These are phyloP conservation scores for Pollachius pollachius DNA, from an alignment of 2,113 vertebrate genomes.

Conservation along the genomic window DNA sequence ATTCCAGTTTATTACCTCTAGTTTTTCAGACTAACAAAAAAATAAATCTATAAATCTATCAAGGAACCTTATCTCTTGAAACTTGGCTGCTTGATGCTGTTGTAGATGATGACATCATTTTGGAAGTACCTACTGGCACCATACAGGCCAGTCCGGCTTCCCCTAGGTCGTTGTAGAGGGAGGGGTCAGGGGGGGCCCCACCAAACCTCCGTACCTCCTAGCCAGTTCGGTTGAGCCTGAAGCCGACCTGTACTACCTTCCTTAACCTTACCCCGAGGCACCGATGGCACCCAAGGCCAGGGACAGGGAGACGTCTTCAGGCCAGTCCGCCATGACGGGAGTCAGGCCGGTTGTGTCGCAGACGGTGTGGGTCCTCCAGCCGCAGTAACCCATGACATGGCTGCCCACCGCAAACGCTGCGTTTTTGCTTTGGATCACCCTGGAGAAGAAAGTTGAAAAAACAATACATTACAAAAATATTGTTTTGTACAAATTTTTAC, in stretches of 20 bases:
- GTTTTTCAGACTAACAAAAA: no score
- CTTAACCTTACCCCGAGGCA: constrained; percentile 81
- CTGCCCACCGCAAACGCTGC: constrained; percentile 69
- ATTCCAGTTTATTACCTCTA: no score
- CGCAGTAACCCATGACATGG: constrained; percentile 59
- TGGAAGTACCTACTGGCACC: no score
- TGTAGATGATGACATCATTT: no score
- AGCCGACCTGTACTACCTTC: background rate
- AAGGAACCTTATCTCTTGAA: no score
- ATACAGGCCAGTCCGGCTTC: no score
- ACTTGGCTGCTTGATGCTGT: no score
- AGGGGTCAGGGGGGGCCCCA: no score
- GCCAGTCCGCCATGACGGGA: constrained; percentile 73
- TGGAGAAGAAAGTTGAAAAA: constrained; percentile 47
- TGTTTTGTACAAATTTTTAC: background rate
- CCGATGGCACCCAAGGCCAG: constrained; percentile 82
- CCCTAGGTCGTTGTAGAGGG: no score
- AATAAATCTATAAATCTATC: no score
- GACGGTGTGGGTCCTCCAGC: constrained; percentile 83
- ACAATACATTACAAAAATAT: background rate
- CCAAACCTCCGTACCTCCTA: no score
- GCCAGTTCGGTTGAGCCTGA: background rate
- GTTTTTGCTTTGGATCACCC: constrained; percentile 83
- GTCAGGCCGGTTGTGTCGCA: constrained; percentile 69
- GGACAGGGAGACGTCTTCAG: constrained; percentile 75